Conservation (phyloP, 1,140 invertebrate species). For the Drusus annulatus region DNA sequence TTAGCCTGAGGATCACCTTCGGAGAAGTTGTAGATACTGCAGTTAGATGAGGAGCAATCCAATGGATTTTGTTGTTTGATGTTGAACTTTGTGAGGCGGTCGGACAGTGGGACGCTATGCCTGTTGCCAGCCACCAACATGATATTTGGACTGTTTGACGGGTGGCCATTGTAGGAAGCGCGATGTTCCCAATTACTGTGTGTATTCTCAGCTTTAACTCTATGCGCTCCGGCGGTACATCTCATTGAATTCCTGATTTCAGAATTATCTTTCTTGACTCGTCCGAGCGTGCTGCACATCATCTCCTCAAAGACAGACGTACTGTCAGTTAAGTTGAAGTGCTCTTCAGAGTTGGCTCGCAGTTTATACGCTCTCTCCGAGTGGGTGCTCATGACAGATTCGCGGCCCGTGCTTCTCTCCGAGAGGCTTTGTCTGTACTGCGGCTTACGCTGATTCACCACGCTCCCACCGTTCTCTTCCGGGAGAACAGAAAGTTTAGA, state of each 20-base stretch:
- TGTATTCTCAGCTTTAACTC: conserved; percentile 61
- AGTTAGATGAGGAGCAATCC: conserved; percentile 67
- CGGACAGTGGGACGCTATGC: conserved; percentile 69
- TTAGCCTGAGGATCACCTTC: conserved; percentile 64
- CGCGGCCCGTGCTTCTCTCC: conserved; percentile 68
- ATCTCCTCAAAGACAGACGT: conserved; percentile 67
- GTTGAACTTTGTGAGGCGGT: conserved; percentile 65
- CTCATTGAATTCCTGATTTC: conserved; percentile 66
- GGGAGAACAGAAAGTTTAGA: conserved; percentile 83
- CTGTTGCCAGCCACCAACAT: conserved; percentile 44
- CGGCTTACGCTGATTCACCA: conserved; percentile 69
- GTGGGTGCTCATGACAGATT: conserved; percentile 63
- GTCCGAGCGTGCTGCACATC: conserved; percentile 61
- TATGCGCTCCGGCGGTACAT: conserved; percentile 55
- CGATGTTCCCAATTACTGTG: conserved; percentile 36
- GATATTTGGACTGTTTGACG: conserved; percentile 27
- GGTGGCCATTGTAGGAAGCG: conserved; percentile 34
- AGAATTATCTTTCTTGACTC: conserved; percentile 64
- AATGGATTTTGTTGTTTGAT: conserved; percentile 65
- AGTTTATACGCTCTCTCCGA: conserved; percentile 62
- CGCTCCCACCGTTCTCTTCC: conserved; percentile 77
- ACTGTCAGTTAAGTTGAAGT: conserved; percentile 70
- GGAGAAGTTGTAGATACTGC: conserved; percentile 67
- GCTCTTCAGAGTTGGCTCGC: conserved; percentile 65
- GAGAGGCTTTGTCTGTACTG: conserved; percentile 69